Evolutionary conservation across 2,113 vertebrate genomes (phyloP), one percentile per base, ranked within the genome.

Genomic region (Pipa parva): DNA sequence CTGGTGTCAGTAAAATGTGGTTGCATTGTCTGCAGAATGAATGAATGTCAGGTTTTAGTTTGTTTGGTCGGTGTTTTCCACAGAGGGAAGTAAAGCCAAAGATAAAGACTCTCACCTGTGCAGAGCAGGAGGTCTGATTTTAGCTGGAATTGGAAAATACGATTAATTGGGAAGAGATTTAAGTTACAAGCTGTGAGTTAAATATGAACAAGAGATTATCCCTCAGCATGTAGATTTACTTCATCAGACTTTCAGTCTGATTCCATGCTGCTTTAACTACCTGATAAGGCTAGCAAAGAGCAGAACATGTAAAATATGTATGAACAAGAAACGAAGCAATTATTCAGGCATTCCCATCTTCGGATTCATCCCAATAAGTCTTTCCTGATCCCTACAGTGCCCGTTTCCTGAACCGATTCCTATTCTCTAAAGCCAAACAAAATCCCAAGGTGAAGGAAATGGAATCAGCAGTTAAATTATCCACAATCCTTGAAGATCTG

Each of bases 171-270:
- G 48, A 60, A 69, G 56, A 69, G 65, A 69, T 69, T 69, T 60
- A 42, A 15, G 64, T 42, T 60, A 42, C 65, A 60, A 69, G 65
- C 65, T 69, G 65, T 69, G 65, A 69, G 65, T 69, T 69, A 69
- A 69, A 69, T 69, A 69, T 69, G 65, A 69, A 69, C 65, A 69
- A 69, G 57, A 69, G 65, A 69, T 69, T 69, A 69, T 60, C 57
- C 65, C 65, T 13, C 65, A 69, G 65, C 65, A 69, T 69, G 65
- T 54, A 69, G 57, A 28, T 26, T 69, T 42, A 60, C 45, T 69
- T 69, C 65, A 60, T 60, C 65, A 69, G 57, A 60, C 65, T 52
- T 60, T 48, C 60, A 69, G 65, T 69, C 65, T 39, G 46, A 52
- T 52, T 46, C 37, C 57, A 69, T 36, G 65, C 64, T 69, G 65